Evolutionary conservation across 2,113 vertebrate genomes (phyloP), one percentile per base, ranked within the genome.

Genomic region (Brachionichthys hirsutus): DNA sequence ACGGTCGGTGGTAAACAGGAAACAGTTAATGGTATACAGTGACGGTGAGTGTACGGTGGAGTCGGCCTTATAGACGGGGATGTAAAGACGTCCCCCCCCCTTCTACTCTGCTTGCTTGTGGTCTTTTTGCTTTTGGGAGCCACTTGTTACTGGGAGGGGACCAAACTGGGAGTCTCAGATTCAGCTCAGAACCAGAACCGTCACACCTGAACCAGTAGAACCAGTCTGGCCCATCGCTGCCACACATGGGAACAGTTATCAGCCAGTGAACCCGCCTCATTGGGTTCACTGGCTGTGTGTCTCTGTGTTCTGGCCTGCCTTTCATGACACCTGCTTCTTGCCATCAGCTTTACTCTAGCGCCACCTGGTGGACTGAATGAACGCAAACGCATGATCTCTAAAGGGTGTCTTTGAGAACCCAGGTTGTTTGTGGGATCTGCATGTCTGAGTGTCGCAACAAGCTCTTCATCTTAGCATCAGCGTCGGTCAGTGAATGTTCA

Each of bases 191-290:
- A 9, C 34, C 34, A 35, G 9, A n/a, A n/a, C n/a, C n/a, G 34
- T 35, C 9, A 35, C 9, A 4, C 34, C 34, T 9, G 20, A 24
- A 22, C 13, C 54, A 63, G 44, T 18, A n/a, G 16, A 17, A 61
- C 36, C 70, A 52, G 47, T 63, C 20, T 49, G 36, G 3, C 43
- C 40, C 46, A 51, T 57, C 46, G 63, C 65, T 57, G 62, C 77
- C 76, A 77, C 73, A 61, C 69, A 82, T 41, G 70, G 79, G 73
- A 81, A 72, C 77, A 61, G 70, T 77, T 81, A 78, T 86, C 81
- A 84, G 62, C n/a, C 56, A 38, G 38, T 16, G 58, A 51, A 57
- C 64, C 65, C 55, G 14, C 62, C 53, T 67, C 24, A 69, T 80
- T 75, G 70, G 73, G 77, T 70, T 49, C 38, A 57, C 57, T 68